Base-by-base conservation (phyloP, 1,140 invertebrate species). In the Calephelis nemesis region DNA sequence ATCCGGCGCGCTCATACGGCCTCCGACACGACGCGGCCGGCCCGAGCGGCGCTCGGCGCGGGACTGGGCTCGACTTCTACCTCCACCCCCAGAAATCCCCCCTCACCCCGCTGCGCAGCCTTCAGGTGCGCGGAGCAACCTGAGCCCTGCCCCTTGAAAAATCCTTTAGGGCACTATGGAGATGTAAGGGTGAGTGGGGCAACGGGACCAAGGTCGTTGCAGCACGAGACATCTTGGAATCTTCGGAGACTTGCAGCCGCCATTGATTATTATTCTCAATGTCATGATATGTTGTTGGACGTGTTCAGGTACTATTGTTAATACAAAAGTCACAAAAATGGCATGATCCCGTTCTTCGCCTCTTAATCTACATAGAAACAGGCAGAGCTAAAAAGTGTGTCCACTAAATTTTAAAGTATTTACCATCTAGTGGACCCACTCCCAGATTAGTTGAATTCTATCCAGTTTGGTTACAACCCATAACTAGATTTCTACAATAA, bases 1-100 rank as follows among this genome's bases (percentile, higher is more conserved):
- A 83, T 77, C 79, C 81, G 85, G 78, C 84, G 84, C 87, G 83
- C 87, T 87, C 87, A 87, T 87, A 83, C 90, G 79, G 84, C 79
- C 84, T 76, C 68, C 65, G 52, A 70, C 68, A 60, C 54, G 77
- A 54, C 73, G 77, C 84, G 82, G 79, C 81, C 83, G 81, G 79
- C 88, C 82, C 84, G 79, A 81, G 79, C 87, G 83, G 83, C 85
- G 82, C 84, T 79, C 84, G 82, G 82, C 85, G 82, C 88, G 86
- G 87, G 84, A 88, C 84, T 85, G 77, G 75, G 78, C 86, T 77
- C 77, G 71, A 75, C 74, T 62, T 52, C 68, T 69, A 70, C 78
- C 52, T 58, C 69, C 75, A 63, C 74, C 68, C 76, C 74, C 71
- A 71, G 47, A 68, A 15, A 48, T 65, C 63, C 65, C 68, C 72